These are phyloP conservation scores for Chrysina gloriosa DNA, from an alignment of 2,888 invertebrate species.

Conservation along the genomic window DNA sequence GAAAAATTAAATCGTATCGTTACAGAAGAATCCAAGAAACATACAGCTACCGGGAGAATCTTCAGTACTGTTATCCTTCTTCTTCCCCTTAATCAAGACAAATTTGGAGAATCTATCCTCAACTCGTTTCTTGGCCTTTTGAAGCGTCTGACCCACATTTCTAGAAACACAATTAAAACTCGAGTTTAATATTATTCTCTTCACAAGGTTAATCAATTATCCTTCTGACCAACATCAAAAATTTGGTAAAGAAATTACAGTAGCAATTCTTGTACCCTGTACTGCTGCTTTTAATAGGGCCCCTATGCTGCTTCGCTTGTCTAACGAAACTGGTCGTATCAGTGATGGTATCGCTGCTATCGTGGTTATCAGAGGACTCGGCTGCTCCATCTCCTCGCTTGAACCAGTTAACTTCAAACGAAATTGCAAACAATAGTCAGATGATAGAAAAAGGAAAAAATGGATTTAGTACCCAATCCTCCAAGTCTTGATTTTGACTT, in stretches of 20 bases:
- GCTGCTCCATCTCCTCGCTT: conserved; percentile 68
- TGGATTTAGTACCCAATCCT: conserved; percentile 72
- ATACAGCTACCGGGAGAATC: conserved; percentile 84
- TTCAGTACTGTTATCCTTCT: conserved; percentile 88
- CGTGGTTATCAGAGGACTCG: conserved; percentile 65
- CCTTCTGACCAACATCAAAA: too few species aligned
- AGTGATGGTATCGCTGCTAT: conserved; percentile 68
- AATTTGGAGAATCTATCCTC: conserved; percentile 90
- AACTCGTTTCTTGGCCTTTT: conserved; percentile 87
- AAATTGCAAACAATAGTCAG: neutral
- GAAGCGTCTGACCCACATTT: conserved; percentile 75
- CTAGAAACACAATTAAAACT: conserved; percentile 49
- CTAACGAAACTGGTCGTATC: conserved; percentile 66
- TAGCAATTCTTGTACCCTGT: conserved; percentile 46
- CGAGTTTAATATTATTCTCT: neutral
- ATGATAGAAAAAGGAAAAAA: conserved; percentile 1
- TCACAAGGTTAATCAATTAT: too few species aligned
- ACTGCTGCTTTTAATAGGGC: conserved; percentile 52
- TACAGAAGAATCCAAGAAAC: conserved; percentile 54
- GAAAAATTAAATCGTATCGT: conserved; percentile 7
- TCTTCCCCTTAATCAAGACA: conserved; percentile 87
- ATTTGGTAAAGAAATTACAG: too few species aligned
- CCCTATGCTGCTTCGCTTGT: conserved; percentile 64
- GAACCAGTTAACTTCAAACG: conserved; percentile 72
- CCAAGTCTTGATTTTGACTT: conserved; percentile 73